Evolutionary conservation across 2,888 invertebrate genomes (phyloP).

Genomic region (Sarcophaga subvicina): DNA sequence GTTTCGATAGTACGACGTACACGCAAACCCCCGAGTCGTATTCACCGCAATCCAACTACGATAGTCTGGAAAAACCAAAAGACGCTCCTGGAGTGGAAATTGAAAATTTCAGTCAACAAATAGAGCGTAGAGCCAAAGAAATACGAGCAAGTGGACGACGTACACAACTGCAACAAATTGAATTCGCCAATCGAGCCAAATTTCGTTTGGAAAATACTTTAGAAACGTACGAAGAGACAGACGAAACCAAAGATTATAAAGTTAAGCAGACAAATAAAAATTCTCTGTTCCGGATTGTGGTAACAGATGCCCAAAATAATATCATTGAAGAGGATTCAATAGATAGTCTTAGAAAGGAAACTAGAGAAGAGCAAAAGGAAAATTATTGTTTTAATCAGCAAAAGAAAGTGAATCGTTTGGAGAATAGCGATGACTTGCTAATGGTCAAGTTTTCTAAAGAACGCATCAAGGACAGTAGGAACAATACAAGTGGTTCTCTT

Average conservation of each 20-base stretch:
- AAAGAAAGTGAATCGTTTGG: conserved; percentile 1
- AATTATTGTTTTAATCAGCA: conserved; percentile 30
- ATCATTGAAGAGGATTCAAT: conserved; percentile 81
- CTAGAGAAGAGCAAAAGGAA: conserved; percentile 49
- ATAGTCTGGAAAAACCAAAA: conserved; percentile 75
- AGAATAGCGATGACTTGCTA: conserved; percentile 51
- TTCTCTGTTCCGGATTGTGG: conserved; percentile 78
- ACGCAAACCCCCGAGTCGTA: conserved; percentile 7
- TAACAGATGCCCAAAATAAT: conserved; percentile 80
- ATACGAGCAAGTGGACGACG: conserved; percentile 70
- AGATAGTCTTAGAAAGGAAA: conserved; percentile 47
- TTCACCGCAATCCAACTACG: conserved; percentile 42
- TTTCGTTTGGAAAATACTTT: conserved; percentile 65
- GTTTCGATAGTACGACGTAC: neutral
- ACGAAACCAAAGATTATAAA: conserved; percentile 54
- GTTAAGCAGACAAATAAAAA: conserved; percentile 32
- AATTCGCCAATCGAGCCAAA: conserved; percentile 66
- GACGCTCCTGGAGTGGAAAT: conserved; percentile 79
- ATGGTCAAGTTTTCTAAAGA: conserved; percentile 62
- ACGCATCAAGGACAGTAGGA: conserved; percentile 35
- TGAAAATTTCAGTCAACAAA: conserved; percentile 77
- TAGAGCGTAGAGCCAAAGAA: conserved; percentile 77
- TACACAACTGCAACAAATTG: conserved; percentile 62
- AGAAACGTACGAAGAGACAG: conserved; percentile 40
- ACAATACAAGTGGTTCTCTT: conserved; percentile 59